phyloP scores from a whole-genome alignment of 2,113 vertebrate species.

The Lucifuga dentata region DNA sequence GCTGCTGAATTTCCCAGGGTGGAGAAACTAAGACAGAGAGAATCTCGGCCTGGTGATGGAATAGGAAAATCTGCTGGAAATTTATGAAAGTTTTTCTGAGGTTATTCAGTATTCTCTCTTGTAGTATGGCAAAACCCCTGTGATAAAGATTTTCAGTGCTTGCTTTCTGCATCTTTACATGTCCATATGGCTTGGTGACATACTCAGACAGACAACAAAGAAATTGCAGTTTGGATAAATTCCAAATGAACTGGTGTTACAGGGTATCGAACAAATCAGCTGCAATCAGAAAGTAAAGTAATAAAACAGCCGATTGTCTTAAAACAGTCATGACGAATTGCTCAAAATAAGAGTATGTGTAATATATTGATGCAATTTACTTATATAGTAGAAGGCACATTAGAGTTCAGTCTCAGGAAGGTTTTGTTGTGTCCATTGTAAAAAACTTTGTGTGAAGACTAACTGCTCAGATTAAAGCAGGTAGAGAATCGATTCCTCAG shows the following conservation, averaged over 20 bases:
- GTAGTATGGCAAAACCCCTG: conserved; percentile 40
- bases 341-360: not conserved
- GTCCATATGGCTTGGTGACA: not conserved
- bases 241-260: not conserved
- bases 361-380: too few species aligned
- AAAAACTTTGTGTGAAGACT: conserved; percentile 47
- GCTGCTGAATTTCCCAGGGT: conserved; percentile 7
- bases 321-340: not conserved
- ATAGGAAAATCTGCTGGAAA: not conserved
- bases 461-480: too few species aligned
- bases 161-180: not conserved
- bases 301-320: not conserved
- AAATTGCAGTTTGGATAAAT: not conserved
- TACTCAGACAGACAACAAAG: too few species aligned
- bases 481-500: conserved; percentile 13
- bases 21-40: conserved; percentile 1
- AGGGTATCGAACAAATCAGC: not conserved
- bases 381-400: too few species aligned
- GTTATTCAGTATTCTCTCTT: conserved; percentile 14
- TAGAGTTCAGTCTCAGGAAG: too few species aligned
- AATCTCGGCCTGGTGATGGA: conserved; percentile 5
- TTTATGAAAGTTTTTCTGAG: conserved; percentile 15
- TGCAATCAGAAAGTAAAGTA: not conserved
- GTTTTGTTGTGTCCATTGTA: conserved; percentile 24
- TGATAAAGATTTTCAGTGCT: conserved; percentile 11